These are phyloP conservation scores for Rhopalosiphum maidis DNA, from an alignment of 1,140 invertebrate species.

Conservation along the genomic window DNA sequence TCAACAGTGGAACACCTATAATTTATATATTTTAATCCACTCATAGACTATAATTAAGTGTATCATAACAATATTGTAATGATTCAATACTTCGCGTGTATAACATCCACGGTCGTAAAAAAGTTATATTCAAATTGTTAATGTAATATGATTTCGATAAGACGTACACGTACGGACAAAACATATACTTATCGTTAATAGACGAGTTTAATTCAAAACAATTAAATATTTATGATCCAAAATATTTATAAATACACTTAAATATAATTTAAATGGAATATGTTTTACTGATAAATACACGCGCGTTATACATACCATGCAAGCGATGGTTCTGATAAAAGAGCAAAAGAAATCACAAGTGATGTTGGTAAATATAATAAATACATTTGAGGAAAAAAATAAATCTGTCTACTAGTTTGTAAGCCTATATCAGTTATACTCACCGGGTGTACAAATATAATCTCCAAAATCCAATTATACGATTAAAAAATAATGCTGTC, in stretches of 20 bases:
- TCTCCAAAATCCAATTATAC: neutral
- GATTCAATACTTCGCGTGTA: neutral
- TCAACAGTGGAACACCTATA: neutral
- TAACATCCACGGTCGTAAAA: neutral
- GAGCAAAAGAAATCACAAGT: neutral
- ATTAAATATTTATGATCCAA: constrained; percentile 18
- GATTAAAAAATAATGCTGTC: neutral
- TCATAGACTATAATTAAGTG: neutral
- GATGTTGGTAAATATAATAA: neutral
- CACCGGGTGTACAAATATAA: neutral
- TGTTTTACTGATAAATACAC: neutral
- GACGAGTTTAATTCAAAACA: neutral
- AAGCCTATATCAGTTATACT: neutral
- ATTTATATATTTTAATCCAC: neutral
- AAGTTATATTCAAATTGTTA: neutral
- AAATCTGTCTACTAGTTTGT: neutral
- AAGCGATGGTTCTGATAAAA: neutral
- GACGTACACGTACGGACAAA: neutral
- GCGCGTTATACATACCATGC: neutral
- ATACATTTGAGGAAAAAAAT: neutral
- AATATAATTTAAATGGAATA: neutral
- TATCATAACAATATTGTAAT: neutral
- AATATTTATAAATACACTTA: neutral
- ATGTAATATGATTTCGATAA: neutral
- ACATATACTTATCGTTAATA: neutral